These are phyloP conservation scores for Alfaro cultratus DNA, from an alignment of 2,797 vertebrate genomes.

Conservation along the genomic window DNA sequence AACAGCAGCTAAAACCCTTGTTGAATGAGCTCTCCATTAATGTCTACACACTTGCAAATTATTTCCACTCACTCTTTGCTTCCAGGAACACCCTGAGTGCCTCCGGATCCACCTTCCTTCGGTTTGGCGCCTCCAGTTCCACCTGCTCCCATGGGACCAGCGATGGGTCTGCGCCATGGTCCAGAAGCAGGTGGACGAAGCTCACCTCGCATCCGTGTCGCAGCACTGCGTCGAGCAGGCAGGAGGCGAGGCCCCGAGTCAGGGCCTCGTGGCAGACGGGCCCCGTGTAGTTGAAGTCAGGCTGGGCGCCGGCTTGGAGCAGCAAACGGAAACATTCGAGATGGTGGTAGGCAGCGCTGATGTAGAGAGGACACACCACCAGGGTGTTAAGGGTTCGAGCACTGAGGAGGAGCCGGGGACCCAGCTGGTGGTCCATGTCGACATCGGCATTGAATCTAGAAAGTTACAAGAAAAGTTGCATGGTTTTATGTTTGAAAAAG, in stretches of 20 bases:
- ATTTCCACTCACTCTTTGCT: slow-evolving; percentile 84
- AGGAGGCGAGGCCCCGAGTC: slow-evolving; percentile 86
- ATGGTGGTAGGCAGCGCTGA: slow-evolving; percentile 94
- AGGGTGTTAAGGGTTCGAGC: slow-evolving; percentile 88
- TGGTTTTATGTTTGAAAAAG: neutral
- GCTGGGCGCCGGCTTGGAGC: slow-evolving; percentile 91
- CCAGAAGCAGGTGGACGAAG: slow-evolving; percentile 88
- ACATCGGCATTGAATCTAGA: slow-evolving; percentile 90
- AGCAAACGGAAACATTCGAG: slow-evolving; percentile 90
- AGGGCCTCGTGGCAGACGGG: slow-evolving; percentile 86
- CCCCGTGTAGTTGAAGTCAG: slow-evolving; percentile 92
- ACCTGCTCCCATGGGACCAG: slow-evolving; percentile 86
- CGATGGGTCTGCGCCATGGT: slow-evolving; percentile 89
- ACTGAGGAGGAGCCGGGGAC: slow-evolving; percentile 78
- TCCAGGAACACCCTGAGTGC: slow-evolving; percentile 86
- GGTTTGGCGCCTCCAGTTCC: slow-evolving; percentile 76
- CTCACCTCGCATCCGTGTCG: slow-evolving; percentile 88
- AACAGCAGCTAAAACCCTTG: neutral
- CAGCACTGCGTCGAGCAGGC: slow-evolving; percentile 91
- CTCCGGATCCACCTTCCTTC: slow-evolving; percentile 87
- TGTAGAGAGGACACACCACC: slow-evolving; percentile 93
- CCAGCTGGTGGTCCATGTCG: slow-evolving; percentile 89
- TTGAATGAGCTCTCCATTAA: neutral
- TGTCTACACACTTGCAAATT: neutral
- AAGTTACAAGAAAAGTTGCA: neutral